phyloP scores from a whole-genome alignment of 2,113 vertebrate species.

The Laterallus jamaicensis region DNA sequence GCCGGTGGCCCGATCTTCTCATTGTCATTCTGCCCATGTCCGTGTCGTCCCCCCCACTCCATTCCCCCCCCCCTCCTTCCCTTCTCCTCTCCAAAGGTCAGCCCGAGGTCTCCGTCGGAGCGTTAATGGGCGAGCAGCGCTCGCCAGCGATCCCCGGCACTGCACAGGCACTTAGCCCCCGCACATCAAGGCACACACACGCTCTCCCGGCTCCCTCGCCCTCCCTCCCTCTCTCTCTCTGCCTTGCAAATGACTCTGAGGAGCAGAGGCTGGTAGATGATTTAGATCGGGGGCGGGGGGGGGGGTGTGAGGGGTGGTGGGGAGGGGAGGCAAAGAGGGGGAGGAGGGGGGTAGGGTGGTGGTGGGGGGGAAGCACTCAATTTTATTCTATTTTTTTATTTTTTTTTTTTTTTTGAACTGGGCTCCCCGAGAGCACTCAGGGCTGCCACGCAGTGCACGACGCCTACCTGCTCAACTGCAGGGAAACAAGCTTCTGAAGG shows the following conservation, averaged over 20 bases:
- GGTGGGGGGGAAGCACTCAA: neutral
- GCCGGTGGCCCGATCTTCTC: neutral
- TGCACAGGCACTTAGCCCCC: constrained; percentile 53
- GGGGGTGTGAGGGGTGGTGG: neutral
- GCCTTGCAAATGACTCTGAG: constrained; percentile 86
- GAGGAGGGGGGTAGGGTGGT: neutral
- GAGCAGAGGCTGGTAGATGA: constrained; percentile 75
- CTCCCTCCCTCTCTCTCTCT: constrained; percentile 57
- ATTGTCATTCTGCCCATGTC: constrained; percentile 75
- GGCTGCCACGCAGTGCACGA: constrained; percentile 80
- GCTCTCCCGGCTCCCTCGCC: constrained; percentile 36
- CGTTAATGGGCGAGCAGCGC: constrained; percentile 68
- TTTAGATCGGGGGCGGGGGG: constrained; percentile 51
- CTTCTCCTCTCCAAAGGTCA: constrained; percentile 74
- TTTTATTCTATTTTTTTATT: constrained; percentile 57
- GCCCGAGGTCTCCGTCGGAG: constrained; percentile 60
- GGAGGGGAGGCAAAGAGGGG: too few relatives aligned
- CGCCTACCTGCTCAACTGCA: constrained; percentile 98
- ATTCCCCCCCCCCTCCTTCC: neutral
- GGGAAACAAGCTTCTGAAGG: constrained; percentile 99
- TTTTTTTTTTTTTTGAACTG: constrained; percentile 80
- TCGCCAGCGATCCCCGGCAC: constrained; percentile 33
- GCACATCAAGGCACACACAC: constrained; percentile 64
- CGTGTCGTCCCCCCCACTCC: too few relatives aligned
- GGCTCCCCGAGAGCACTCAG: constrained; percentile 84